A percentile compares a stretch with the other conserved stretches of the same genome.
phyloP scores from a whole-genome alignment of 2,113 vertebrate species.

The Stegastes partitus region DNA sequence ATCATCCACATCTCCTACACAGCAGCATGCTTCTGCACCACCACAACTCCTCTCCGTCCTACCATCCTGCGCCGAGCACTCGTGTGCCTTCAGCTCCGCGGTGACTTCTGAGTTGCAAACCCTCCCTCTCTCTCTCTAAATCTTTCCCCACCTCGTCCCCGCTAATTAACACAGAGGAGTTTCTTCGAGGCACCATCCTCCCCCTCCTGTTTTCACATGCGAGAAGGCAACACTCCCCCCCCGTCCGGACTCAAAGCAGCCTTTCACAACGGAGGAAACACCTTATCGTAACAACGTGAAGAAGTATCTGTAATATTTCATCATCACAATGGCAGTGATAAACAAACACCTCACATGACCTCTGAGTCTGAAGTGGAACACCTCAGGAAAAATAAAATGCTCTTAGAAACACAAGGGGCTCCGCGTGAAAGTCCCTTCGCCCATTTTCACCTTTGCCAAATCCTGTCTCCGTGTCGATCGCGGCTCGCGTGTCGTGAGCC shows the following conservation, averaged over 20 bases:
- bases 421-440: constrained; percentile 18
- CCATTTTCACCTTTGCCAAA: constrained; percentile 20
- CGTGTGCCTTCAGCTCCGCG: constrained; percentile 39
- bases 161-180: constrained; percentile 13
- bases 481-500: constrained; percentile 45
- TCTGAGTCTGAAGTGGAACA: constrained; percentile 34
- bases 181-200: constrained; percentile 34
- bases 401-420: constrained; percentile 30
- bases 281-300: constrained; percentile 50
- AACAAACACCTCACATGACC: constrained; percentile 46
- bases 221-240: constrained; percentile 39
- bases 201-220: constrained; percentile 32
- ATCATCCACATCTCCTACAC: constrained; percentile 63
- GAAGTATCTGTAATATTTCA: constrained; percentile 49
- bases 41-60: constrained; percentile 35
- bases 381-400: constrained; percentile 24
- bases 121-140: constrained; percentile 20
- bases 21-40: constrained; percentile 74
- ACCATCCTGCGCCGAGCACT: constrained; percentile 28
- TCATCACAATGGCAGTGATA: constrained; percentile 57
- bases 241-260: constrained; percentile 53
- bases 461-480: constrained; percentile 19
- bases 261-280: constrained; percentile 55
- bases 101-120: constrained; percentile 43
- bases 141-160: constrained; percentile 26